These are phyloP conservation scores for Thecophora atra DNA, from an alignment of 2,888 invertebrate species.

Conservation along the genomic window DNA sequence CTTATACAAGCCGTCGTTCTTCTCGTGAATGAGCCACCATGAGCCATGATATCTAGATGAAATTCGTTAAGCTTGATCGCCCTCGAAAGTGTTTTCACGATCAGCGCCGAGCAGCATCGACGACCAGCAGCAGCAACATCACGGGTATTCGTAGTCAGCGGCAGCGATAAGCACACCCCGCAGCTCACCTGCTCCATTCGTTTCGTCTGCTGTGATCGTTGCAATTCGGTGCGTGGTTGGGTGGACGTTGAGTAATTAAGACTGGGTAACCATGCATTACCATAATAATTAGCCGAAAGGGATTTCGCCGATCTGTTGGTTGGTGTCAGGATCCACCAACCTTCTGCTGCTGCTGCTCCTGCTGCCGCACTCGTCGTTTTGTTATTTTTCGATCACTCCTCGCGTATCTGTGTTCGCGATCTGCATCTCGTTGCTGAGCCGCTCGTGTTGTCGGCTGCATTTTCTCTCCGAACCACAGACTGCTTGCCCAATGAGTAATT, in stretches of 20 bases:
- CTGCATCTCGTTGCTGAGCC: constrained; percentile 9
- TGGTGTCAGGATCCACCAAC: constrained; percentile 35
- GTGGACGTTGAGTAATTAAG: constrained; percentile 51
- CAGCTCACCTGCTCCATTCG: too few species aligned
- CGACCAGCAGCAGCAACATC: too few species aligned
- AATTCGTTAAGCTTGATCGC: constrained; percentile 36
- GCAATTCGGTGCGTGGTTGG: constrained; percentile 40
- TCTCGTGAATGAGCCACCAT: background rate
- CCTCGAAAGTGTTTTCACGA: constrained; percentile 32
- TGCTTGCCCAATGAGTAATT: constrained; percentile 43
- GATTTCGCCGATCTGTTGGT: constrained; percentile 38
- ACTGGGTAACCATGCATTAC: constrained; percentile 50
- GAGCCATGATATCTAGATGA: constrained; percentile 32
- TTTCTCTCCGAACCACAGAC: constrained; percentile 5
- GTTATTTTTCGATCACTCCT: constrained; percentile 18
- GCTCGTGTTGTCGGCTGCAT: constrained; percentile 1
- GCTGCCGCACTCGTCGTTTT: background rate
- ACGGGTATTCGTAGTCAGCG: too few species aligned
- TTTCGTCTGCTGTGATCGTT: background rate
- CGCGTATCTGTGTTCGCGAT: constrained; percentile 22
- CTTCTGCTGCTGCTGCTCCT: constrained; percentile 5
- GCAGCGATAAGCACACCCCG: too few species aligned
- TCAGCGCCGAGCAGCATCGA: background rate
- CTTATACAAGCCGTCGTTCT: background rate
- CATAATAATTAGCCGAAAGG: constrained; percentile 50